Evolutionary conservation across 1,140 invertebrate species (phyloP).

Genomic region (Panagrolaimus sp.): DNA sequence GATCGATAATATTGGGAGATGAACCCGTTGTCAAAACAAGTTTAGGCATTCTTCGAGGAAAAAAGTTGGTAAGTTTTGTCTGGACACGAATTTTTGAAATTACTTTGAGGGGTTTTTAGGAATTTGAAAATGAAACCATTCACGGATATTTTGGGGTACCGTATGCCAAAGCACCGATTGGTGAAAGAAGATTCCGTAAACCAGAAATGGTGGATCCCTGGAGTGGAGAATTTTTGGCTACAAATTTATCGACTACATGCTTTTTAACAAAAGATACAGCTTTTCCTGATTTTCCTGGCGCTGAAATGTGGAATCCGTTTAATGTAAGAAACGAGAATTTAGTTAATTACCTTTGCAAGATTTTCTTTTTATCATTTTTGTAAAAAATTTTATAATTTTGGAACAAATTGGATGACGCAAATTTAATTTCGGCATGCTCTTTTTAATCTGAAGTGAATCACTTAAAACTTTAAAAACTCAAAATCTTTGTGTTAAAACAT

Average conservation of each 20-base stretch:
- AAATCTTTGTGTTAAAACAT: no score
- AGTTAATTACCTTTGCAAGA: background rate
- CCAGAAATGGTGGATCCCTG: conserved; percentile 43
- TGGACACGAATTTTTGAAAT: background rate
- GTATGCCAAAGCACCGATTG: conserved; percentile 52
- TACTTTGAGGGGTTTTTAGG: conserved; percentile 30
- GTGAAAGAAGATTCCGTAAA: conserved; percentile 39
- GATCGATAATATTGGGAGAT: background rate
- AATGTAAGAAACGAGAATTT: conserved; percentile 67
- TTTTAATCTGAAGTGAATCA: no score
- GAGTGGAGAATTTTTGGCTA: conserved; percentile 54
- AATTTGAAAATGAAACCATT: conserved; percentile 42
- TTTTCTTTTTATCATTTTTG: conserved; percentile 1
- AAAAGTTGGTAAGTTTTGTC: background rate
- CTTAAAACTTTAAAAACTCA: no score
- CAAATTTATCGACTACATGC: conserved; percentile 70
- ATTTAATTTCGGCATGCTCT: no score
- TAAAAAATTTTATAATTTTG: no score
- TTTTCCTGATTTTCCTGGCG: conserved; percentile 80
- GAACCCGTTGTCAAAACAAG: conserved; percentile 5
- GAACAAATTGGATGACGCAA: no score
- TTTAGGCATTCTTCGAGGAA: background rate
- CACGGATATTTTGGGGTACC: conserved; percentile 53
- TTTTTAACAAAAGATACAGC: conserved; percentile 75
- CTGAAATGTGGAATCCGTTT: conserved; percentile 93